Percentiles rank a stretch among this genome's conserved stretches.
Evolutionary conservation across 2,888 invertebrate species (phyloP).

Genomic region (Orthosia incerta): DNA sequence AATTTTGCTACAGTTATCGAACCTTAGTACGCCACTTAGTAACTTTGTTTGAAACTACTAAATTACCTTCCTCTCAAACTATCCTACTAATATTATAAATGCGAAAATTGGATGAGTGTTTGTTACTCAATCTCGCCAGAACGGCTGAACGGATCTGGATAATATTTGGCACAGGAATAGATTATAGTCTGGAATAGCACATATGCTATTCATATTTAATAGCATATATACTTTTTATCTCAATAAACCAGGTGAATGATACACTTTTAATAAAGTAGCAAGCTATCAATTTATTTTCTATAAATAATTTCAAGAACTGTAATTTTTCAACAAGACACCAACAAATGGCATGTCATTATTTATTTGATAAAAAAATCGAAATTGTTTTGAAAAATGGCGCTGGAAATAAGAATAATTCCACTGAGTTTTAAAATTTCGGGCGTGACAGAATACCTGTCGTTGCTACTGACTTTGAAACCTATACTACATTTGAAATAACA

Average conservation of each 20-base stretch:
- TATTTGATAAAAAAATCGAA: slow-evolving; percentile 10
- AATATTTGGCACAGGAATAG: too few species aligned
- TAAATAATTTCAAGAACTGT: neutral
- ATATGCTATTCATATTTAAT: too few species aligned
- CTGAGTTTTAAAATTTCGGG: slow-evolving; percentile 1
- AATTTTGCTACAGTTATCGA: neutral
- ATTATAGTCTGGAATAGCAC: too few species aligned
- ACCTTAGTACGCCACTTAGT: neutral
- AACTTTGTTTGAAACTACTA: neutral
- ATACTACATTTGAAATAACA: too few species aligned
- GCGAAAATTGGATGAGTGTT: too few species aligned
- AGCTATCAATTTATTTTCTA: neutral
- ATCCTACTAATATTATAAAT: too few species aligned
- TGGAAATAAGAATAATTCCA: neutral
- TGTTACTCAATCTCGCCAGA: too few species aligned
- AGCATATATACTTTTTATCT: too few species aligned
- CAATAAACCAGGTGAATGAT: too few species aligned
- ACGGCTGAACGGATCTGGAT: too few species aligned
- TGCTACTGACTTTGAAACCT: too few species aligned
- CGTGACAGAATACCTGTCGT: neutral
- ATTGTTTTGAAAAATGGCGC: neutral
- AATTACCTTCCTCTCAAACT: neutral
- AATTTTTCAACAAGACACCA: slow-evolving; percentile 9
- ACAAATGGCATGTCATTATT: slow-evolving; percentile 22
- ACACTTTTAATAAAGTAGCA: too few species aligned